These are phyloP conservation scores for Holothuria scabra DNA, from an alignment of 53 echinoderm and acorn worm species.

Conservation along the genomic window DNA sequence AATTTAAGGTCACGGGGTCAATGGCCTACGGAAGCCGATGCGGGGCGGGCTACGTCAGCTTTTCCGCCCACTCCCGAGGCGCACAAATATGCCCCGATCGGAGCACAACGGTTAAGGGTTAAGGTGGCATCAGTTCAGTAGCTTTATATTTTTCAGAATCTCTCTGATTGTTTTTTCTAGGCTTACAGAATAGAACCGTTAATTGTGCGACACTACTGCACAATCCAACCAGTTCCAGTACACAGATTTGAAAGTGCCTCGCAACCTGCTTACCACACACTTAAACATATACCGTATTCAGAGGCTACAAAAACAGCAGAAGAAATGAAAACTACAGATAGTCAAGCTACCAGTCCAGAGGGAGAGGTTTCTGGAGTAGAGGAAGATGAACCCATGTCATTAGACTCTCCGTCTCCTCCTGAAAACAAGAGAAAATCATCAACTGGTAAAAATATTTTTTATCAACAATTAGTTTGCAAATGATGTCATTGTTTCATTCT, in stretches of 20 bases:
- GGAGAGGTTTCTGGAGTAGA: neutral
- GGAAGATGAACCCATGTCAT: slow-evolving; percentile 29
- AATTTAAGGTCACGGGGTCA: too few relatives aligned
- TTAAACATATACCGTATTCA: slow-evolving; percentile 61
- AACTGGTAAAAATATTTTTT: neutral
- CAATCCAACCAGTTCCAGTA: slow-evolving; percentile 83
- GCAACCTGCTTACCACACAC: slow-evolving; percentile 72
- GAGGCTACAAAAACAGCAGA: slow-evolving; percentile 61
- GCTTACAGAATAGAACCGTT: slow-evolving; percentile 95
- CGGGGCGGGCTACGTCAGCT: too few relatives aligned
- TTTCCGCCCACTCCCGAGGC: too few relatives aligned
- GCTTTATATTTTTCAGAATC: neutral
- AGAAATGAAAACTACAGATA: slow-evolving; percentile 71
- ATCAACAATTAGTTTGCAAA: too few relatives aligned
- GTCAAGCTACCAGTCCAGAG: slow-evolving; percentile 19
- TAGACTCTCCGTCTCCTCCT: neutral
- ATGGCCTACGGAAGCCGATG: too few relatives aligned
- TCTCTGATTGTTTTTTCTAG: slow-evolving; percentile 28
- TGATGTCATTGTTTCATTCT: too few relatives aligned
- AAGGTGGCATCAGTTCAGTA: neutral
- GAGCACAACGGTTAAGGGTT: too few relatives aligned
- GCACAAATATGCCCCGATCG: too few relatives aligned
- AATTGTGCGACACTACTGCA: slow-evolving; percentile 84
- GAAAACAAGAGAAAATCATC: slow-evolving; percentile 37
- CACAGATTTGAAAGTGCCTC: slow-evolving; percentile 70